Percentiles rank a stretch among this genome's conserved stretches.
phyloP scores from a whole-genome alignment of 2,113 vertebrate species.

The Gymnobelideus leadbeateri region DNA sequence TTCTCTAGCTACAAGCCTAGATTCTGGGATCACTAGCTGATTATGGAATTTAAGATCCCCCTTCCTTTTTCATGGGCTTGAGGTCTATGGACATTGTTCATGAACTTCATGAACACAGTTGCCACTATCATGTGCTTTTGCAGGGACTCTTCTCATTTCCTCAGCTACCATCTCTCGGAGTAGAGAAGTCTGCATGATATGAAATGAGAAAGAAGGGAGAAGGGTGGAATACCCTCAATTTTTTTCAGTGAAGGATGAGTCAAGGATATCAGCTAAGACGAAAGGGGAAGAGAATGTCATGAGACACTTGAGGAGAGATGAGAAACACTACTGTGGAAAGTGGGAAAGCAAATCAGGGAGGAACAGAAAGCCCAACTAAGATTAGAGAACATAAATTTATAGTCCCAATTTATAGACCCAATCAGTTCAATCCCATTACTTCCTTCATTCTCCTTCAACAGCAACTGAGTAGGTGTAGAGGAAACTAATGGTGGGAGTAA shows the following conservation, averaged over 20 bases:
- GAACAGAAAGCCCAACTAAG: not conserved
- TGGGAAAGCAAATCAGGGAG: not conserved
- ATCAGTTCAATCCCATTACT: not conserved
- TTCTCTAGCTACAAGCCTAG: not conserved
- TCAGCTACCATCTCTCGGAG: not conserved
- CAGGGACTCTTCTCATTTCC: not conserved
- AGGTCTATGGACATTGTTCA: not conserved
- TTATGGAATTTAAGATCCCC: not conserved
- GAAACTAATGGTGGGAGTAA: not conserved
- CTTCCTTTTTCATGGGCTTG: not conserved
- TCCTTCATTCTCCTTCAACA: not conserved
- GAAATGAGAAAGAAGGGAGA: not conserved
- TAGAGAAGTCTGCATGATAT: not conserved
- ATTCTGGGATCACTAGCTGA: not conserved
- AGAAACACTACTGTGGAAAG: not conserved
- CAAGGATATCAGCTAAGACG: not conserved
- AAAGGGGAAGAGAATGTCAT: not conserved
- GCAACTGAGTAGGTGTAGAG: not conserved
- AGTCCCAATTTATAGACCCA: not conserved
- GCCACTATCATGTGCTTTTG: not conserved
- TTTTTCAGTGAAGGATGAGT: not conserved
- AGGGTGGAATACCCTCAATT: not conserved
- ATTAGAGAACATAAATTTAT: not conserved
- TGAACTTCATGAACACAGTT: not conserved
- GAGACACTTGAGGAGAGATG: not conserved